phyloP scores from a whole-genome alignment of 2,888 invertebrate genomes.

The Cremastobaeus sp. region DNA sequence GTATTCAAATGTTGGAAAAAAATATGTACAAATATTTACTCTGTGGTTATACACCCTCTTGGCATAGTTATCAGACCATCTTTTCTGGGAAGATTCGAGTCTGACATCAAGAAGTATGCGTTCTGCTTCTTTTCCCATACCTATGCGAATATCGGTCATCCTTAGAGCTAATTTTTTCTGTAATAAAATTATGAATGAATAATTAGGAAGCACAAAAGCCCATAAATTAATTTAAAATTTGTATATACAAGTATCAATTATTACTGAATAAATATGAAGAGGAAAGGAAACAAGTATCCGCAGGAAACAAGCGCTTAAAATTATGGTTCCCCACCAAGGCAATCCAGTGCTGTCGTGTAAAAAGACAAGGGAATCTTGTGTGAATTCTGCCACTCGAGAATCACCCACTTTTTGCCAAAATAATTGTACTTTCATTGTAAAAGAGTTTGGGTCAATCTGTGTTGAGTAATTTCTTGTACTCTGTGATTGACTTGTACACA shows the following conservation, averaged over 20 bases:
- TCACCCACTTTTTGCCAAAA: conserved; percentile 3
- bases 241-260: background rate
- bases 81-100: background rate
- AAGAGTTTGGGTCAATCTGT: background rate
- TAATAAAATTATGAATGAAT: conserved; percentile 6
- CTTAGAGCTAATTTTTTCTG: conserved; percentile 18
- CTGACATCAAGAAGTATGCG: conserved; percentile 14
- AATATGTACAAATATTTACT: background rate
- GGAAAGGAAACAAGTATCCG: conserved; percentile 16
- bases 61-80: conserved; percentile 14
- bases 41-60: conserved; percentile 11
- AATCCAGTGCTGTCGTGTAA: conserved; percentile 11
- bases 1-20: too few relatives aligned
- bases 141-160: conserved; percentile 6
- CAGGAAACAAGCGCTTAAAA: conserved; percentile 17
- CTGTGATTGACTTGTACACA: background rate
- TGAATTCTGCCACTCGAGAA: background rate
- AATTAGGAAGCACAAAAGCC: background rate
- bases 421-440: background rate
- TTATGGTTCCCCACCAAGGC: conserved; percentile 31
- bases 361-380: conserved; percentile 25
- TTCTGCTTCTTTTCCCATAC: conserved; percentile 1
- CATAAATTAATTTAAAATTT: background rate
- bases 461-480: conserved; percentile 4
- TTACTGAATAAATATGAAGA: conserved; percentile 18